A percentile compares a stretch with the other conserved stretches of the same genome.
phyloP scores from a whole-genome alignment of 1,140 invertebrate genomes.

The Drosophila mauritiana region DNA sequence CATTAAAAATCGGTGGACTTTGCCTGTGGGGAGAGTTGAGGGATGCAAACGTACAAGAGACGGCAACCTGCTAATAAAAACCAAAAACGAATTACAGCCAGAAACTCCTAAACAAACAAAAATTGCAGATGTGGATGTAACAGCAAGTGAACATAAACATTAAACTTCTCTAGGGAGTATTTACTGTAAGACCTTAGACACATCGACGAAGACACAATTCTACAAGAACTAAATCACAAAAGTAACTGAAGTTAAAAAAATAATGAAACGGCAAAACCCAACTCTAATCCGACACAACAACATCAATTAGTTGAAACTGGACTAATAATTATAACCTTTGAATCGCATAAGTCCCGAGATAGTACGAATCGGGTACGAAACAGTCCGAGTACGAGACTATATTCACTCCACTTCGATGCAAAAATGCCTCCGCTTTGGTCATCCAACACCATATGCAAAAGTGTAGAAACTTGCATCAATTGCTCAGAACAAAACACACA shows the following conservation, averaged over 20 bases:
- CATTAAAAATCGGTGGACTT: slow-evolving; percentile 6
- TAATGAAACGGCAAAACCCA: too few relatives aligned
- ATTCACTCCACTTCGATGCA: too few relatives aligned
- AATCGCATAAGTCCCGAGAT: too few relatives aligned
- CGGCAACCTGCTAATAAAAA: slow-evolving; percentile 10
- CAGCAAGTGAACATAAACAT: slow-evolving; percentile 12
- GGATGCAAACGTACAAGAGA: slow-evolving; percentile 1
- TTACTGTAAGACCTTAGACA: slow-evolving; percentile 8
- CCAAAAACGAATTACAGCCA: slow-evolving; percentile 8
- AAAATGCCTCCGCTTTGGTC: too few relatives aligned
- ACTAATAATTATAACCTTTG: too few relatives aligned
- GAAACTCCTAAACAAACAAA: slow-evolving; percentile 3
- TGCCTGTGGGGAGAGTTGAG: slow-evolving; percentile 1
- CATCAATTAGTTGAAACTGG: too few relatives aligned
- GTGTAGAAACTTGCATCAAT: too few relatives aligned
- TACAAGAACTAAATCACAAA: slow-evolving; percentile 17
- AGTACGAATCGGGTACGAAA: too few relatives aligned
- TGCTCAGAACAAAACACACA: too few relatives aligned
- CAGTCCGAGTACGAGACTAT: too few relatives aligned
- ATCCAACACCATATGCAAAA: too few relatives aligned
- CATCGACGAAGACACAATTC: slow-evolving; percentile 6
- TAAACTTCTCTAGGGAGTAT: background rate
- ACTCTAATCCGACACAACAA: too few relatives aligned
- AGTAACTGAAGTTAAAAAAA: background rate
- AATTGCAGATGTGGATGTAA: slow-evolving; percentile 9